Conservation (phyloP, 1,140 invertebrate species). For the Cydia splendana region DNA sequence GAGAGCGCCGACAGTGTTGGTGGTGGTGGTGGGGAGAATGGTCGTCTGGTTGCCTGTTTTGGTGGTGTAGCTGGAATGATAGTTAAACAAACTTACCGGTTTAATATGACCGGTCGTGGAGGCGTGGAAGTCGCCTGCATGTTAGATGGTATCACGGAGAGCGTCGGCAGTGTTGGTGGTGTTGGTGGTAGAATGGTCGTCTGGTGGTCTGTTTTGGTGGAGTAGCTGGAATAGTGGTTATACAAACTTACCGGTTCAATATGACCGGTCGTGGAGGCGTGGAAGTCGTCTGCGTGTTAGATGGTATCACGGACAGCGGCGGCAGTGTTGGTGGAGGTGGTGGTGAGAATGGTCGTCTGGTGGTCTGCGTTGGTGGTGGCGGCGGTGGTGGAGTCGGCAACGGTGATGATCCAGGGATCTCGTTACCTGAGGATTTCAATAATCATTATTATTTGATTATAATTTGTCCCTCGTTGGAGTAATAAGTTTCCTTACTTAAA, state of each 20-base stretch:
- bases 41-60: background rate
- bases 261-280: slow-evolving; percentile 41
- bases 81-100: slow-evolving; percentile 34
- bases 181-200: slow-evolving; percentile 18
- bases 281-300: slow-evolving; percentile 29
- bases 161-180: slow-evolving; percentile 41
- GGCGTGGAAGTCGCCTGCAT: slow-evolving; percentile 35
- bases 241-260: slow-evolving; percentile 37
- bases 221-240: background rate
- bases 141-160: background rate
- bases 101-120: slow-evolving; percentile 41
- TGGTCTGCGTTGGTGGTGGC: background rate
- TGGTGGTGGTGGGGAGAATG: background rate
- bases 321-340: slow-evolving; percentile 40
- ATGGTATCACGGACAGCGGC: background rate
- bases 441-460: background rate
- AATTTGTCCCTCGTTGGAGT: too few relatives aligned
- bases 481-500: too few relatives aligned
- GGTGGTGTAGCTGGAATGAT: background rate
- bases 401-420: slow-evolving; percentile 34
- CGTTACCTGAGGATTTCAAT: slow-evolving; percentile 34
- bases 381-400: slow-evolving; percentile 33
- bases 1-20: background rate
- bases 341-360: slow-evolving; percentile 29
- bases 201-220: background rate